Percentiles rank a stretch among this genome's conserved stretches.
phyloP scores from a whole-genome alignment of 2,113 vertebrate species.

The Casuarius casuarius region DNA sequence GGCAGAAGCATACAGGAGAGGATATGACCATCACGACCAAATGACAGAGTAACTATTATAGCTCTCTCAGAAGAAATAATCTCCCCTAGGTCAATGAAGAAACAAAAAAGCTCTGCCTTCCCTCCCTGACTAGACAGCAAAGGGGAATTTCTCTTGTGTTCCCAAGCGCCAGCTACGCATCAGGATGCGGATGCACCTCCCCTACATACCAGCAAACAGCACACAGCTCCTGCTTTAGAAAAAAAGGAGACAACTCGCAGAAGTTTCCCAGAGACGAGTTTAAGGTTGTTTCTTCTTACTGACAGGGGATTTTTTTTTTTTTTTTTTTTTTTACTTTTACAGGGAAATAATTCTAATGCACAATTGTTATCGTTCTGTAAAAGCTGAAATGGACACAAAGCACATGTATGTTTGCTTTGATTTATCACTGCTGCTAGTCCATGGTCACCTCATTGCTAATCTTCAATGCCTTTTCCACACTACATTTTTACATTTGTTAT shows the following conservation, averaged over 20 bases:
- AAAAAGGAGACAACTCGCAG: neutral
- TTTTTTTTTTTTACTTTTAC: neutral
- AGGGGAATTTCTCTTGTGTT: neutral
- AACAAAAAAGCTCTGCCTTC: accelerated
- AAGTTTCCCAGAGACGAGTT: neutral
- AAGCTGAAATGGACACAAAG: neutral
- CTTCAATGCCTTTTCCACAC: neutral
- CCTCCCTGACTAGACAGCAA: neutral
- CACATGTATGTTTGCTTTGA: neutral
- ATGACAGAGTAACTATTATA: neutral
- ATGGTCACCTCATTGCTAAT: neutral
- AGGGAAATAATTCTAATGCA: neutral
- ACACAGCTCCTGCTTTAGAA: neutral
- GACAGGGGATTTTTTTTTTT: neutral
- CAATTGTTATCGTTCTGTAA: neutral
- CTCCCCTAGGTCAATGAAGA: neutral
- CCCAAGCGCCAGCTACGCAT: neutral
- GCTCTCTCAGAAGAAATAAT: neutral
- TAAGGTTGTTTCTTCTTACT: neutral
- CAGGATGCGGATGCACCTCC: neutral
- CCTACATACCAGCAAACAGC: neutral
- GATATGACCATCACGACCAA: neutral
- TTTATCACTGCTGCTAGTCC: neutral
- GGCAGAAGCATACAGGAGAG: neutral
- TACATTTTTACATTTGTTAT: neutral